phyloP scores from a whole-genome alignment of 2,113 vertebrate species.

The Saimiri boliviensis region DNA sequence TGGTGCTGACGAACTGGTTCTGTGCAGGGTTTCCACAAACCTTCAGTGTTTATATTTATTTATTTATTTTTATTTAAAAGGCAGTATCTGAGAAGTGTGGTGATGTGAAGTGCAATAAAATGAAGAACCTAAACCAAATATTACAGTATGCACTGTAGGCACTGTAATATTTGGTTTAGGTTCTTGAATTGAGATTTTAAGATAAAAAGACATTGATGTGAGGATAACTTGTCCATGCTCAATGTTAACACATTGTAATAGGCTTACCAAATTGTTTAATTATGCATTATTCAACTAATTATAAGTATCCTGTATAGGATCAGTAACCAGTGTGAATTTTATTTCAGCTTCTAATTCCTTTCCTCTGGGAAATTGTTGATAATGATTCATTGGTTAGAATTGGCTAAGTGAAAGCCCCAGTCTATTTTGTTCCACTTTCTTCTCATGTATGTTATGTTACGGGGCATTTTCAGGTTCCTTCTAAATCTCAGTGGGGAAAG shows the following conservation, averaged over 20 bases:
- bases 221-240: background rate
- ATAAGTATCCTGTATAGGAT: background rate
- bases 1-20: background rate
- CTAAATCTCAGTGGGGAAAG: background rate
- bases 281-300: background rate
- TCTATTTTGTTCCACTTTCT: background rate
- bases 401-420: background rate
- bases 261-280: background rate
- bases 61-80: background rate
- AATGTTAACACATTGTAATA: background rate
- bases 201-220: background rate
- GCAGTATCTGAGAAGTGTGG: background rate
- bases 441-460: background rate
- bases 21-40: background rate
- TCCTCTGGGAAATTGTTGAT: background rate
- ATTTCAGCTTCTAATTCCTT: background rate
- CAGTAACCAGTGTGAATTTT: background rate
- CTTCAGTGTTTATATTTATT: background rate
- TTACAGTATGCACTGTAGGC: too few species aligned
- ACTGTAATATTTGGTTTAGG: background rate
- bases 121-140: too few species aligned
- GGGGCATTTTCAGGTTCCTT: background rate
- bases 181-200: slow-evolving; percentile 42
- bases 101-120: background rate
- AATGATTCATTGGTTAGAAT: background rate